These are phyloP conservation scores for Pitangus sulphuratus DNA, from an alignment of 2,797 vertebrate genomes.

Conservation along the genomic window DNA sequence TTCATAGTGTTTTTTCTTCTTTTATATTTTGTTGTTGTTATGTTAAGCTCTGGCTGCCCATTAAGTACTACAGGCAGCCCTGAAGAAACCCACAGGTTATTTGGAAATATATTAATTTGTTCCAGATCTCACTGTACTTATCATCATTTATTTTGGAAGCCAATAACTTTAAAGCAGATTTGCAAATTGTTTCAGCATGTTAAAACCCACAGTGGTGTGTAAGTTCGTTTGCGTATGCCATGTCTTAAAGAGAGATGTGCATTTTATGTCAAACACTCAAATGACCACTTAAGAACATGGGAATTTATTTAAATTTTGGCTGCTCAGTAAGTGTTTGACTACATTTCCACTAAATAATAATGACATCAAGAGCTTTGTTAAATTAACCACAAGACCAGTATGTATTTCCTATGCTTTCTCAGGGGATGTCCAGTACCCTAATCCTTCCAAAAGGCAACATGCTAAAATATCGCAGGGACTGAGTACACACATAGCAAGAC, in stretches of 20 bases:
- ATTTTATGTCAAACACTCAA: conserved; percentile 32
- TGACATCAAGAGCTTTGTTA: conserved; percentile 48
- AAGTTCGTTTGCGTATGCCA: neutral
- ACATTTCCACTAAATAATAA: conserved; percentile 25
- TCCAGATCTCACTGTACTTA: conserved; percentile 45
- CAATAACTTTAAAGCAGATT: conserved; percentile 17
- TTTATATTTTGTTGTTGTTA: neutral
- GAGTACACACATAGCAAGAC: neutral
- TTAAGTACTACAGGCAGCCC: neutral
- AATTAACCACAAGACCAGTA: conserved; percentile 49
- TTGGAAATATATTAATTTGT: conserved; percentile 51
- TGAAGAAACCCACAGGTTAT: neutral
- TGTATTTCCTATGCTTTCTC: conserved; percentile 40
- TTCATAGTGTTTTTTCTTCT: neutral
- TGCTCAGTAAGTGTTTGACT: conserved; percentile 20
- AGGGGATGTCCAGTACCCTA: neutral
- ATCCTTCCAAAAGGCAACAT: conserved; percentile 21
- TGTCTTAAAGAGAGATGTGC: conserved; percentile 23
- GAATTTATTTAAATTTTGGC: conserved; percentile 42
- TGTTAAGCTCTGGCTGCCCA: neutral
- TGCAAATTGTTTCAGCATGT: conserved; percentile 43
- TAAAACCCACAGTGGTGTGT: neutral
- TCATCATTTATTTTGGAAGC: conserved; percentile 8
- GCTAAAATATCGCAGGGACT: neutral
- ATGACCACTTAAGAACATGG: conserved; percentile 45